Evolutionary conservation across 2,797 vertebrate species (phyloP).

Genomic region (Tamandua tetradactyla): DNA sequence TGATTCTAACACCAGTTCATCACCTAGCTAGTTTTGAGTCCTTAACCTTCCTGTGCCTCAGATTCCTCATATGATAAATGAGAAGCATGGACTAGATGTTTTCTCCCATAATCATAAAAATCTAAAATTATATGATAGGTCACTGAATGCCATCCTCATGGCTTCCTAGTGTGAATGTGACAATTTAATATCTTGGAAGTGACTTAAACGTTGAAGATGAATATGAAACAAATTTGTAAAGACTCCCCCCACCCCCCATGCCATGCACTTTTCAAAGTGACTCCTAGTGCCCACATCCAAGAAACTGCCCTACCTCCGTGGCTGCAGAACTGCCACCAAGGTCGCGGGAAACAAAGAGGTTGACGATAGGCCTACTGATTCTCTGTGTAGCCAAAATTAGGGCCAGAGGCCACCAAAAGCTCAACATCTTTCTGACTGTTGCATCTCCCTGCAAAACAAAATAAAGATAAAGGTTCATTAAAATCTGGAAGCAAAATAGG

Average conservation of each 20-base stretch:
- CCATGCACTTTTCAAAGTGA: too few relatives aligned
- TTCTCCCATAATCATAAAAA: background rate
- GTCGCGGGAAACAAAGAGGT: conserved; percentile 98
- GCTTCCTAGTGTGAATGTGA: background rate
- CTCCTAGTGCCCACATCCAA: accelerated
- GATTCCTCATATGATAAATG: background rate
- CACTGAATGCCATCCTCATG: background rate
- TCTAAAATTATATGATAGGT: background rate
- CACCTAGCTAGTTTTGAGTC: background rate
- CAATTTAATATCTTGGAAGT: background rate
- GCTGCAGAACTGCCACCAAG: conserved; percentile 92
- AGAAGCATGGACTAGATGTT: background rate
- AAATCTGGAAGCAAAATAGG: background rate
- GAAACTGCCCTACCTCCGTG: conserved; percentile 89
- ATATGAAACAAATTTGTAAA: background rate
- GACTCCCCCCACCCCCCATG: accelerated
- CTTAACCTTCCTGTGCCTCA: background rate
- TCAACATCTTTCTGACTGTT: conserved; percentile 97
- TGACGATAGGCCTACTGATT: conserved; percentile 98
- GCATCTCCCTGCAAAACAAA: conserved; percentile 92
- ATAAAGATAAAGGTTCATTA: background rate
- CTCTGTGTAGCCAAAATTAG: conserved; percentile 97
- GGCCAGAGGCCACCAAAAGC: conserved; percentile 99
- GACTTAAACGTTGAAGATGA: background rate
- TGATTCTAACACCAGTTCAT: background rate